Evolutionary conservation across 1,140 invertebrate species (phyloP).

Genomic region (Muscidifurax raptorellus): DNA sequence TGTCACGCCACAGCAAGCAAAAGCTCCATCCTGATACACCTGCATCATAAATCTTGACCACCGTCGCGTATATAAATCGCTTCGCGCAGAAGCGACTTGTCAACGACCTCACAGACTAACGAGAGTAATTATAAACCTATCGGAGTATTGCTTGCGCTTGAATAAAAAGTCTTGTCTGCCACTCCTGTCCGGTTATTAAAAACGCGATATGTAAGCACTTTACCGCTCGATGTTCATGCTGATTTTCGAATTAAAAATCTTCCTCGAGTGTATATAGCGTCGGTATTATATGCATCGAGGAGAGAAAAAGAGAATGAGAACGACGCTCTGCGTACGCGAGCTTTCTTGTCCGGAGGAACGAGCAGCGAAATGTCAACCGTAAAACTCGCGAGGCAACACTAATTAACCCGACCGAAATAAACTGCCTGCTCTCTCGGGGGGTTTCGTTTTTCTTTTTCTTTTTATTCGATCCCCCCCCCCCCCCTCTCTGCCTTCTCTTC

Average conservation of each 20-base stretch:
- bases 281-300: not conserved
- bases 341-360: constrained; percentile 55
- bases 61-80: not conserved
- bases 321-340: constrained; percentile 30
- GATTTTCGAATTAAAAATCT: constrained; percentile 47
- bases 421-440: constrained; percentile 65
- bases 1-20: too few relatives aligned
- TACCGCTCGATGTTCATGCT: constrained; percentile 26
- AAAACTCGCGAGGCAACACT: constrained; percentile 75
- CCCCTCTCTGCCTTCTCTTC: constrained; percentile 34
- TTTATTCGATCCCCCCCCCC: constrained; percentile 58
- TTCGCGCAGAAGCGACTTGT: not conserved
- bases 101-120: constrained; percentile 1
- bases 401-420: constrained; percentile 76
- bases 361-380: constrained; percentile 73
- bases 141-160: too few relatives aligned
- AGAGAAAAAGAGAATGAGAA: not conserved
- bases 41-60: constrained; percentile 6
- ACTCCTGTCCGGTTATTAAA: not conserved
- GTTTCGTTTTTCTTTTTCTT: constrained; percentile 51
- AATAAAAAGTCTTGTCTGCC: too few relatives aligned
- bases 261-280: not conserved
- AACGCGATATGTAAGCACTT: constrained; percentile 15
- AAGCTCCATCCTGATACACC: too few relatives aligned
- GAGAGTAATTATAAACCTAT: constrained; percentile 15